Evolutionary conservation across 2,888 invertebrate species (phyloP).

Genomic region (Biston stratarius): DNA sequence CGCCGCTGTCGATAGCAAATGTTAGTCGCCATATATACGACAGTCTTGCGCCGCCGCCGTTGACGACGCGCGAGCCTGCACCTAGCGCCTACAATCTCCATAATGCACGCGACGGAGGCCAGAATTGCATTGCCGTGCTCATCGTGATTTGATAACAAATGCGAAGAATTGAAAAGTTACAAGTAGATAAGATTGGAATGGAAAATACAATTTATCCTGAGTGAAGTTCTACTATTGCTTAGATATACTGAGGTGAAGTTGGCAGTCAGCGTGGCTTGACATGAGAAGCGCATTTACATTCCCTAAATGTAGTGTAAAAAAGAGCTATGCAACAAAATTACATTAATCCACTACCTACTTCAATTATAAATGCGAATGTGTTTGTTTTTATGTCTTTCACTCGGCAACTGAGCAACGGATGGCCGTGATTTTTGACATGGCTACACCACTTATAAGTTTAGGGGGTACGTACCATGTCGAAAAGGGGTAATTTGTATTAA

Average conservation of each 20-base stretch:
- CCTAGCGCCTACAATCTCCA: conserved; percentile 71
- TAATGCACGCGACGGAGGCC: conserved; percentile 67
- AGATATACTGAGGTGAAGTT: background rate
- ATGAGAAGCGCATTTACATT: background rate
- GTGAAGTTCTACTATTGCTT: background rate
- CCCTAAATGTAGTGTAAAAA: background rate
- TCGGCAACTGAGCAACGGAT: too few species aligned
- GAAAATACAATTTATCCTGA: conserved; percentile 20
- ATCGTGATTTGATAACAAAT: conserved; percentile 57
- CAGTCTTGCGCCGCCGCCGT: background rate
- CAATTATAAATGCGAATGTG: too few species aligned
- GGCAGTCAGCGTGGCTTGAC: background rate
- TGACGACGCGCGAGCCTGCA: background rate
- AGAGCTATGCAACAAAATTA: background rate
- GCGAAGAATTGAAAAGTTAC: conserved; percentile 42
- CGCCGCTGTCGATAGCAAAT: background rate
- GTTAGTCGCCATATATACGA: background rate
- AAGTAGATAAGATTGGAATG: conserved; percentile 30
- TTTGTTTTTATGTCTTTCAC: too few species aligned
- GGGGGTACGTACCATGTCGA: too few species aligned
- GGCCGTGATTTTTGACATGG: too few species aligned
- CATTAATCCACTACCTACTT: background rate
- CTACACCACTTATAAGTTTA: too few species aligned
- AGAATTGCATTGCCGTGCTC: conserved; percentile 70
- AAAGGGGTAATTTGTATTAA: too few species aligned